Evolutionary conservation across 2,797 vertebrate species (phyloP).

Genomic region (Thripadectes ignobilis): DNA sequence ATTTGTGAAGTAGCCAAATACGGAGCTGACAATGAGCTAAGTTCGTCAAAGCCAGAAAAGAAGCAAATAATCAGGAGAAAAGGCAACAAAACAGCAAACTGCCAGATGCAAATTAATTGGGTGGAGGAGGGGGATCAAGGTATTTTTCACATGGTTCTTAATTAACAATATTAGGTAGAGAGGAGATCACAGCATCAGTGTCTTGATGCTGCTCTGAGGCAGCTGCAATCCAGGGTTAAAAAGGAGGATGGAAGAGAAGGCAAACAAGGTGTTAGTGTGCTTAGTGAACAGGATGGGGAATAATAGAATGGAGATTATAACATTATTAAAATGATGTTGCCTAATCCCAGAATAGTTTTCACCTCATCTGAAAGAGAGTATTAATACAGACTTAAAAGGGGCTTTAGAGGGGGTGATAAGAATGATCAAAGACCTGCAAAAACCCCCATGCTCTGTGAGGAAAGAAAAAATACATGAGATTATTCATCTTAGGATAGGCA

Average conservation of each 20-base stretch:
- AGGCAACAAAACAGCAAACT: background rate
- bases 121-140: background rate
- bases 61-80: background rate
- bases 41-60: background rate
- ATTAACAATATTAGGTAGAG: background rate
- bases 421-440: slow-evolving; percentile 50
- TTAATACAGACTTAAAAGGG: slow-evolving; percentile 51
- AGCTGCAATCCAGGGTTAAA: background rate
- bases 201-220: background rate
- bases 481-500: background rate
- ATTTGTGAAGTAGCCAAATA: background rate
- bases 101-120: background rate
- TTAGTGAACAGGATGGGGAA: background rate
- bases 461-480: background rate
- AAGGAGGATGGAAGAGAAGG: background rate
- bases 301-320: background rate
- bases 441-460: background rate
- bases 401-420: slow-evolving; percentile 38
- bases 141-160: background rate
- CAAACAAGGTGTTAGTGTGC: background rate
- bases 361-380: slow-evolving; percentile 5
- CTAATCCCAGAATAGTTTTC: slow-evolving; percentile 40
- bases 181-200: background rate
- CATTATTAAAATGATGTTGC: slow-evolving; percentile 27
- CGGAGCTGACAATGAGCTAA: background rate